Conservation (phyloP, 2,888 invertebrate species). For the Caenorhabditis plicata region DNA sequence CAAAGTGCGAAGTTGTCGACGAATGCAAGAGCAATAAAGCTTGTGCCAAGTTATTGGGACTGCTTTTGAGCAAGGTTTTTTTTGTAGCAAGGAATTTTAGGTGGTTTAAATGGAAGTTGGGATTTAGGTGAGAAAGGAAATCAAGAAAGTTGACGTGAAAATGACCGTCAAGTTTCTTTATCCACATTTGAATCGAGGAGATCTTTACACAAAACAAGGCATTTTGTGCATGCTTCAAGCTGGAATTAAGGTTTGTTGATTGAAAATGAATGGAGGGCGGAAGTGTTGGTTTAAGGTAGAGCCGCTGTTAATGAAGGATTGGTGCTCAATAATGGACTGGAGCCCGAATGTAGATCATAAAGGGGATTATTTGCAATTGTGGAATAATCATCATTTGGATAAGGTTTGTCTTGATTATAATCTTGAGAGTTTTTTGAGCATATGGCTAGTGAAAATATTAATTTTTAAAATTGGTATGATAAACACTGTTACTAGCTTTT, state of each 20-base stretch:
- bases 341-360: conserved; percentile 65
- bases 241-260: conserved; percentile 58
- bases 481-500: no score
- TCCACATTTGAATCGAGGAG: conserved; percentile 65
- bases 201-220: conserved; percentile 66
- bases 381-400: conserved; percentile 65
- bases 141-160: conserved; percentile 65
- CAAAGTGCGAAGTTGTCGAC: conserved; percentile 65
- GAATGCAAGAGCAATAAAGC: conserved; percentile 65
- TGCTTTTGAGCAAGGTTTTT: conserved; percentile 58
- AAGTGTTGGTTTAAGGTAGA: no score
- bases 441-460: no score
- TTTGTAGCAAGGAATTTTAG: not conserved
- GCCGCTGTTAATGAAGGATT: conserved; percentile 65
- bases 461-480: no score
- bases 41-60: conserved; percentile 64
- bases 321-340: conserved; percentile 66
- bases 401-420: conserved; percentile 30
- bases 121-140: conserved; percentile 61
- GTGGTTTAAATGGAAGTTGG: not conserved
- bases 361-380: conserved; percentile 65
- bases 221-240: conserved; percentile 65
- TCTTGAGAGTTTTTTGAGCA: not conserved
- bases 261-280: no score
- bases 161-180: conserved; percentile 66